Evolutionary conservation across 1,140 invertebrate species (phyloP).

Genomic region (Goniozus legneri): DNA sequence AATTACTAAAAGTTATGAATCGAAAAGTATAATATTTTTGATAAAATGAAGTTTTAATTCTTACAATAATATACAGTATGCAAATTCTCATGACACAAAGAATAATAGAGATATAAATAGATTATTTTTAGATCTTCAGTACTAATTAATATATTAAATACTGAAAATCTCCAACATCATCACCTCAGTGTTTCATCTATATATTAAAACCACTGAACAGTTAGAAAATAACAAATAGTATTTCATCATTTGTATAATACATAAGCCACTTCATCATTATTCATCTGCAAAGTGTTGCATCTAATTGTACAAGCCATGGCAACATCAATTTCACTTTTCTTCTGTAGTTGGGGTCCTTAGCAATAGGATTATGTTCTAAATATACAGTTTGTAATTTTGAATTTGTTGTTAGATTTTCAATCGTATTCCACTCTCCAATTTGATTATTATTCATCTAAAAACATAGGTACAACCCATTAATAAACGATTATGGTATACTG

Average conservation of each 20-base stretch:
- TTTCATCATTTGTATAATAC: not conserved
- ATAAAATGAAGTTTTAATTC: too few relatives aligned
- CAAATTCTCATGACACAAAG: too few relatives aligned
- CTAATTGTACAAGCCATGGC: slow-evolving; percentile 87
- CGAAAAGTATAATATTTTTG: too few relatives aligned
- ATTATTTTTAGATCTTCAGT: not conserved
- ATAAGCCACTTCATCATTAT: slow-evolving; percentile 5
- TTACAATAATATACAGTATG: too few relatives aligned
- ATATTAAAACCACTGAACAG: not conserved
- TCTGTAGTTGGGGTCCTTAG: slow-evolving; percentile 80
- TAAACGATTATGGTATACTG: slow-evolving; percentile 6
- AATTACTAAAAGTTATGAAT: too few relatives aligned
- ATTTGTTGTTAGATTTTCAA: slow-evolving; percentile 73
- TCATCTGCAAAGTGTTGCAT: slow-evolving; percentile 85
- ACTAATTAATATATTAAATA: not conserved
- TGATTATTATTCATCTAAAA: slow-evolving; percentile 89
- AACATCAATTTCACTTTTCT: slow-evolving; percentile 86
- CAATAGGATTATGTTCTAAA: slow-evolving; percentile 88
- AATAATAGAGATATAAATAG: not conserved
- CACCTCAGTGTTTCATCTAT: too few relatives aligned
- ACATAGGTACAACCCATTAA: not conserved
- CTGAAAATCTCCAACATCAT: too few relatives aligned
- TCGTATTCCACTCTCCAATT: slow-evolving; percentile 79
- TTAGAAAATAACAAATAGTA: slow-evolving; percentile 3
- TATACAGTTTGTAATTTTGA: slow-evolving; percentile 87